phyloP scores from a whole-genome alignment of 2,888 invertebrate genomes.

The Nomada flava region DNA sequence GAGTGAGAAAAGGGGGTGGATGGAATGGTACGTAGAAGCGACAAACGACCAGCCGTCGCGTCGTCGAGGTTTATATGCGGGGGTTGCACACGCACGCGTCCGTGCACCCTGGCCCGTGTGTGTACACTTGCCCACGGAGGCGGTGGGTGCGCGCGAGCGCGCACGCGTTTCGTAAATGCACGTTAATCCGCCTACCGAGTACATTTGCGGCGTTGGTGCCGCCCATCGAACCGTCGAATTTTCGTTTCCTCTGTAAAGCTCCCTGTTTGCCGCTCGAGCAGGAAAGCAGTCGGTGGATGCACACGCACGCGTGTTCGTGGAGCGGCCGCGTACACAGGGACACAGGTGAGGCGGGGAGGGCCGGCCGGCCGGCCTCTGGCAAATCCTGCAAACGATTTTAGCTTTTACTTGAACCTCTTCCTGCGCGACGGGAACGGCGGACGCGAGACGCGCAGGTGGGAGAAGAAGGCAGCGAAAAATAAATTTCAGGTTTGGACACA shows the following conservation, averaged over 20 bases:
- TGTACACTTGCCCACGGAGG: slow-evolving; percentile 23
- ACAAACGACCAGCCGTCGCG: slow-evolving; percentile 60
- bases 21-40: slow-evolving; percentile 54
- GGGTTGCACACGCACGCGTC: background rate
- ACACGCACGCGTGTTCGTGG: slow-evolving; percentile 12
- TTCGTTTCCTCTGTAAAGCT: slow-evolving; percentile 70
- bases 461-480: slow-evolving; percentile 22
- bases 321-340: slow-evolving; percentile 8
- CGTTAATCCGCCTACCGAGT: slow-evolving; percentile 77
- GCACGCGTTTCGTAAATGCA: slow-evolving; percentile 76
- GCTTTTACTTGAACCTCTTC: slow-evolving; percentile 58
- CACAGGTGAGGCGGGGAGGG: slow-evolving; percentile 21
- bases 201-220: slow-evolving; percentile 74
- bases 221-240: slow-evolving; percentile 73
- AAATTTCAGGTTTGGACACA: slow-evolving; percentile 31
- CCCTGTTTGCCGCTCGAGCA: slow-evolving; percentile 64
- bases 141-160: slow-evolving; percentile 37
- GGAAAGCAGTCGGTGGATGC: slow-evolving; percentile 58
- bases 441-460: background rate
- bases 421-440: slow-evolving; percentile 16
- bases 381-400: slow-evolving; percentile 65
- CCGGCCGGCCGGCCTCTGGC: slow-evolving; percentile 30
- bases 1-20: slow-evolving; percentile 39
- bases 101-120: slow-evolving; percentile 12
- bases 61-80: slow-evolving; percentile 64